Evolutionary conservation across 1,140 invertebrate genomes (phyloP).

Genomic region (Zaprionus vittiger): DNA sequence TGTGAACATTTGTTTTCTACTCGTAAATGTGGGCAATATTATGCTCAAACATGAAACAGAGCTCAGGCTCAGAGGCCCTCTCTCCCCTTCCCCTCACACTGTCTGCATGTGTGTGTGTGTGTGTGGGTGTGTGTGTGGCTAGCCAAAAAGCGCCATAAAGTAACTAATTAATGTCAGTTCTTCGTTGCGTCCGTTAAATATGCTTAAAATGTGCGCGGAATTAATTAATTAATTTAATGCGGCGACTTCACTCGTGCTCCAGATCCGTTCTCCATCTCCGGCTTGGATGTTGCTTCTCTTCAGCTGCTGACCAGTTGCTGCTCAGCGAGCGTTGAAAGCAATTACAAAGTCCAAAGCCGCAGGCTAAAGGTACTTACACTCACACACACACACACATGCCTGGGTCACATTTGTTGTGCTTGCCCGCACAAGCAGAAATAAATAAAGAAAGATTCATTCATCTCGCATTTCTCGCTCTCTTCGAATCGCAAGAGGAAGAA

Average conservation of each 20-base stretch:
- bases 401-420: conserved; percentile 2
- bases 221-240: conserved; percentile 73
- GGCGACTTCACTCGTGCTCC: conserved; percentile 5
- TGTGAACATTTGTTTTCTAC: conserved; percentile 33
- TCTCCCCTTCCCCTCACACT: neutral
- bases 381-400: conserved; percentile 8
- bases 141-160: conserved; percentile 31
- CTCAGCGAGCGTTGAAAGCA: conserved; percentile 27
- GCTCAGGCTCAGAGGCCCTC: conserved; percentile 2
- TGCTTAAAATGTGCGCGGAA: conserved; percentile 52
- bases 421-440: neutral
- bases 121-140: conserved; percentile 20
- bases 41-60: conserved; percentile 55
- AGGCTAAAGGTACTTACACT: conserved; percentile 6
- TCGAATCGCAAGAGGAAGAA: conserved; percentile 36
- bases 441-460: conserved; percentile 7
- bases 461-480: conserved; percentile 1
- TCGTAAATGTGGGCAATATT: conserved; percentile 40
- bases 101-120: neutral
- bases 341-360: conserved; percentile 53
- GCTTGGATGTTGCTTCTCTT: neutral
- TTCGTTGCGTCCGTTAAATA: conserved; percentile 38
- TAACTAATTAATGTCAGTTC: conserved; percentile 43
- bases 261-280: neutral
- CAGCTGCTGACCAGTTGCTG: conserved; percentile 4